A percentile compares a stretch with the other conserved stretches of the same genome.
phyloP scores from a whole-genome alignment of 2,888 invertebrate genomes.

The Carterocephalus palaemon region DNA sequence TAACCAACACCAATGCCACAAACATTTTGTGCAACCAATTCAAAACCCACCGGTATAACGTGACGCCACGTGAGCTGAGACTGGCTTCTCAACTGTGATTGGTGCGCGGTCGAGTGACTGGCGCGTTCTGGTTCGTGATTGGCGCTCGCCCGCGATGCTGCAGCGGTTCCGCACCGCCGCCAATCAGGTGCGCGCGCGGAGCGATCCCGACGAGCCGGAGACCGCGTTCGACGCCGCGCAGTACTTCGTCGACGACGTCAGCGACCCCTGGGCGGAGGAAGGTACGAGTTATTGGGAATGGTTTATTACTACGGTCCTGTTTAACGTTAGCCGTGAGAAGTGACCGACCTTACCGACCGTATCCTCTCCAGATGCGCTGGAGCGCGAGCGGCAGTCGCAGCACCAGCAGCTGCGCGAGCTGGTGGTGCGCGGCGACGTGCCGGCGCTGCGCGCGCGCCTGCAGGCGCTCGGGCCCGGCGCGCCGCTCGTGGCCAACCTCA shows the following conservation, averaged over 20 bases:
- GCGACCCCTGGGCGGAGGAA: constrained; percentile 66
- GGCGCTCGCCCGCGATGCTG: constrained; percentile 32
- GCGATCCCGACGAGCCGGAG: constrained; percentile 56
- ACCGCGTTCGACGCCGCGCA: constrained; percentile 83
- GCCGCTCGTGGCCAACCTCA: constrained; percentile 89
- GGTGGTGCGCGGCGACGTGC: constrained; percentile 85
- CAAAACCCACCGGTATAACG: too few species aligned
- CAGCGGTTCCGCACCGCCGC: constrained; percentile 42
- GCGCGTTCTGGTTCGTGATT: constrained; percentile 2
- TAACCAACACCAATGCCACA: too few species aligned
- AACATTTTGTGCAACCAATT: background rate
- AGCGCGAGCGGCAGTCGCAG: constrained; percentile 84
- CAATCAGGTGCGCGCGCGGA: constrained; percentile 27
- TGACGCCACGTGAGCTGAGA: too few species aligned
- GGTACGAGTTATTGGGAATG: constrained; percentile 36
- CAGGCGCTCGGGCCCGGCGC: constrained; percentile 82
- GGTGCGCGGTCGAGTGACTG: background rate
- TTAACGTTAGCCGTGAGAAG: background rate
- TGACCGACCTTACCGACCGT: too few species aligned
- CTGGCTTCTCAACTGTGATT: background rate
- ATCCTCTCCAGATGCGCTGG: constrained; percentile 82
- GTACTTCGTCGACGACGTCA: constrained; percentile 84
- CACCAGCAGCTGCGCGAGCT: constrained; percentile 88
- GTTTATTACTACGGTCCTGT: too few species aligned
- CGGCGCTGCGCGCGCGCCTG: constrained; percentile 82